A percentile compares a stretch with the other conserved stretches of the same genome.
Conservation (phyloP, 2,797 vertebrate species). For the Eulemur coronatus region DNA sequence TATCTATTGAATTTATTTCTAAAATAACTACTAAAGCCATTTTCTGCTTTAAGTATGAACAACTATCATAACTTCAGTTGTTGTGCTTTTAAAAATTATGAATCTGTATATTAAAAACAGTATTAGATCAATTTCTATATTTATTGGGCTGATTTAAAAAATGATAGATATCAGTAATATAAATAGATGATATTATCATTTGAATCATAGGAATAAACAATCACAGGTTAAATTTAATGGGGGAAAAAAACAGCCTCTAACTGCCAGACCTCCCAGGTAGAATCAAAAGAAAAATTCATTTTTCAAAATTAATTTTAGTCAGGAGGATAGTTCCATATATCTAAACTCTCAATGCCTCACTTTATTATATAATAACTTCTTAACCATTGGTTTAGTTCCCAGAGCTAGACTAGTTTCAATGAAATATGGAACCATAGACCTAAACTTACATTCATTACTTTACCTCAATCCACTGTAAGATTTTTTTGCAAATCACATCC, state of each 20-base stretch:
- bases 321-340: background rate
- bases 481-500: background rate
- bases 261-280: background rate
- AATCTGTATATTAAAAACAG: background rate
- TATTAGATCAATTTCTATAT: background rate
- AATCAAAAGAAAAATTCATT: background rate
- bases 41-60: conserved; percentile 13
- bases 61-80: background rate
- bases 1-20: conserved; percentile 31
- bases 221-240: background rate
- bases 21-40: conserved; percentile 6
- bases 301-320: conserved; percentile 41
- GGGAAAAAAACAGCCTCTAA: background rate
- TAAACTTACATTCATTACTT: conserved; percentile 38
- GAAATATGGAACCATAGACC: conserved; percentile 7
- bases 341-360: background rate
- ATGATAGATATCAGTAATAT: background rate
- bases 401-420: background rate
- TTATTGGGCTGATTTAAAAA: background rate
- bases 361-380: background rate
- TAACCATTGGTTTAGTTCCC: background rate
- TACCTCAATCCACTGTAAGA: background rate
- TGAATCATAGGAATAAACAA: conserved; percentile 26
- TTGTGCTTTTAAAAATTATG: background rate
- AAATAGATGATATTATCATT: background rate